Base-by-base conservation (phyloP, 2,888 invertebrate species). In the Cryptocephalus primarius region DNA sequence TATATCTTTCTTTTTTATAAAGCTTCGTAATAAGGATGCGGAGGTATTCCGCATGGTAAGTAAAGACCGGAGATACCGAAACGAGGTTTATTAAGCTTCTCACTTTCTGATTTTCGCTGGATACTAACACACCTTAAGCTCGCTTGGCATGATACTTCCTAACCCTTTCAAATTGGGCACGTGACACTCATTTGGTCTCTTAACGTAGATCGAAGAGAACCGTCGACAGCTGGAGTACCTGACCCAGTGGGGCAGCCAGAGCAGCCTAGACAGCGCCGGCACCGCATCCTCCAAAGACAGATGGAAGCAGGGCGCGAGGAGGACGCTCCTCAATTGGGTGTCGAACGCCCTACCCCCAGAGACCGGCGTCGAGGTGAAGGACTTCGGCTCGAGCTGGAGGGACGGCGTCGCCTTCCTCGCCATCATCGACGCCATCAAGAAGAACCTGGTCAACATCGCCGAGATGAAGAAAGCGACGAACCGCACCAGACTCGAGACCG, bases 391-490 rank as follows among this genome's bases (percentile, higher is more conserved):
- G 51, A 92, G 92, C 63, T 96, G 96, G 96, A 79, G 94, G 59
- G 94, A 95, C 71, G 96, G 96, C 54, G 79, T 88, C 60, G 95
- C 95, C 31, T 96, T 96, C 77, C 78, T 95, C 47, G 93, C 93
- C 43, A 87, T 96, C 57, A 90, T 96, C 49, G 92, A 96, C 71
- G 89, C 89, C 44, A 93, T 96, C 62, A 89, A 89, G 64, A 90
- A 92, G 38, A 91, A 93, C 67, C 75, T 94, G 54, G 85, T 96
- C 48, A 92, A 91, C 70, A 75, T 93, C 60, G 86, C 89, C 13
- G 83, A 86, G 58, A 79, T 94, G 73, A 78, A 83, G 57, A 76
- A 80, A 58, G 78, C 80, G 50, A 82, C 85, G 42, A 94, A 95
- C 68, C 75, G 82, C 56, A 81, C 83, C 55, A 82, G 95, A 52